Evolutionary conservation across 2,113 vertebrate genomes (phyloP).

Genomic region (Lontra canadensis): DNA sequence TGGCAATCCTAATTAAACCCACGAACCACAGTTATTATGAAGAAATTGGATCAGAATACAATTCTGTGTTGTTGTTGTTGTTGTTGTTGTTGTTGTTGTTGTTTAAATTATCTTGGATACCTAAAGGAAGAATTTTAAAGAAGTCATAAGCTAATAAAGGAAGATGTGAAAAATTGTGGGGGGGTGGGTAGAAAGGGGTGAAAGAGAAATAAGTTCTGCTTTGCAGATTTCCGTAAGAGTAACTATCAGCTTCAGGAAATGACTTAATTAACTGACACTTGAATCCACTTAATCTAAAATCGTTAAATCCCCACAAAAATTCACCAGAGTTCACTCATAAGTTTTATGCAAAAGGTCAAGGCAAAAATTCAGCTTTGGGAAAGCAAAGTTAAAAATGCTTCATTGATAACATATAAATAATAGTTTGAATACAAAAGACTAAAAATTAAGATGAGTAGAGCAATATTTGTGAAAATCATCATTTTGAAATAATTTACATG

Average conservation of each 20-base stretch:
- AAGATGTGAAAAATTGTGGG: neutral
- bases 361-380: neutral
- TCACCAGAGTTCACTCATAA: neutral
- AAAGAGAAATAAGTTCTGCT: neutral
- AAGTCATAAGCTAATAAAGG: neutral
- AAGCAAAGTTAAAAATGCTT: neutral
- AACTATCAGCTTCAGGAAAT: neutral
- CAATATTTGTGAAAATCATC: neutral
- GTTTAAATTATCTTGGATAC: neutral
- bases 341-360: neutral
- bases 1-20: neutral
- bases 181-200: neutral
- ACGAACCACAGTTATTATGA: neutral
- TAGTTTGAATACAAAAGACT: neutral
- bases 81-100: too few species aligned
- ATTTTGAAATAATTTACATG: neutral
- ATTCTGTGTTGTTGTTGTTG: neutral
- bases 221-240: neutral
- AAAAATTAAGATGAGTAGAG: neutral
- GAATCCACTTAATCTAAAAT: neutral
- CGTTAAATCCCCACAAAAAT: neutral
- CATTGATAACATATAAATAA: neutral
- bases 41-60: conserved; percentile 38
- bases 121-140: conserved; percentile 1
- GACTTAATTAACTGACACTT: neutral